Evolutionary conservation across 2,113 vertebrate species (phyloP).

Genomic region (Sylvilagus bachmani): DNA sequence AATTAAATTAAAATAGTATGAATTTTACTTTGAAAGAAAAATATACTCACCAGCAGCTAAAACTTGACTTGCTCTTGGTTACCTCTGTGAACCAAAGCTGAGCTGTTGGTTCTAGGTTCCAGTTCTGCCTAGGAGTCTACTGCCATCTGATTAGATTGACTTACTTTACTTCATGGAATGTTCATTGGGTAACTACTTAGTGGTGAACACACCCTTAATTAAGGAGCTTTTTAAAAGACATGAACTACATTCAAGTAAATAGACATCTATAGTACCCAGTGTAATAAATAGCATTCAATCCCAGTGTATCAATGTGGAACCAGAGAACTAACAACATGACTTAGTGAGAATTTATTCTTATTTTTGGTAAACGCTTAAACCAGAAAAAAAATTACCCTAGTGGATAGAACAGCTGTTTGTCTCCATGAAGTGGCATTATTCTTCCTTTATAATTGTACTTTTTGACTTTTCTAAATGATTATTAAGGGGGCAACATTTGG

Average conservation of each 20-base stretch:
- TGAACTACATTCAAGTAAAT: neutral
- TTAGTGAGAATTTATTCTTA: neutral
- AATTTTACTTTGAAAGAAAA: constrained; percentile 25
- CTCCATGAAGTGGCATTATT: neutral
- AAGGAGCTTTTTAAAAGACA: neutral
- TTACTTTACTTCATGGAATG: neutral
- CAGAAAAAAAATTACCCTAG: neutral
- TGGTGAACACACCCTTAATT: neutral
- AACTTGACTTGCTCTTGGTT: neutral
- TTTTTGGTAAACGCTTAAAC: constrained; percentile 18
- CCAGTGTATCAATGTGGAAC: neutral
- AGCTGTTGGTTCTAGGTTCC: constrained; percentile 15
- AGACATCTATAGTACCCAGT: neutral
- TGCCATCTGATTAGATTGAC: neutral
- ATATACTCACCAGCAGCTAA: neutral
- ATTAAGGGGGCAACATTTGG: no score
- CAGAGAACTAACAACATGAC: neutral
- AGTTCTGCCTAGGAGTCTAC: neutral
- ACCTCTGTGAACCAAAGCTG: neutral
- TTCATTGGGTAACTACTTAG: neutral
- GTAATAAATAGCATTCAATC: neutral
- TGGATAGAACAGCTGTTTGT: neutral
- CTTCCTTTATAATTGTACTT: constrained; percentile 13
- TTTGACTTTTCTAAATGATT: neutral
- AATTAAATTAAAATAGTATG: neutral